Conservation (phyloP, 1,140 invertebrate genomes). For the Tetranychus cinnabarinus region DNA sequence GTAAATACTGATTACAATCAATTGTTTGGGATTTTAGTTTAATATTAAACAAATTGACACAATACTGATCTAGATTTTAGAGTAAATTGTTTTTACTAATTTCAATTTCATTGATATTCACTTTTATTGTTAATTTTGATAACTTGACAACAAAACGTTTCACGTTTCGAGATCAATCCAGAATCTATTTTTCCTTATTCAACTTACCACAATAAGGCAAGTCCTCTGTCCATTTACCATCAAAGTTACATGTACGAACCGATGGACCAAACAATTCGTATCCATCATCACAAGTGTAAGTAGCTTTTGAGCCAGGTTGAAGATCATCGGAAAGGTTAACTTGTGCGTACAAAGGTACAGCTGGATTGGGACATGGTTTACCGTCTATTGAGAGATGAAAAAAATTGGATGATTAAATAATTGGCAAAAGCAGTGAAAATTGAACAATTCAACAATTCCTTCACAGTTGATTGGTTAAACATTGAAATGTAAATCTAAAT, state of each 20-base stretch:
- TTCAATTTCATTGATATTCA: too few relatives aligned
- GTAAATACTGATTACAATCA: too few relatives aligned
- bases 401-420: neutral
- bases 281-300: constrained; percentile 56
- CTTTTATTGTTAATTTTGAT: too few relatives aligned
- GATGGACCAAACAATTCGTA: constrained; percentile 48
- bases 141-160: too few relatives aligned
- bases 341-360: constrained; percentile 52
- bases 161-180: too few relatives aligned
- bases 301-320: constrained; percentile 33
- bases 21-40: too few relatives aligned
- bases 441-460: neutral
- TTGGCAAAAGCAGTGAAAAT: neutral
- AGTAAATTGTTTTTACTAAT: too few relatives aligned
- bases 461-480: neutral
- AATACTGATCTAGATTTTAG: too few relatives aligned
- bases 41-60: too few relatives aligned
- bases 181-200: too few relatives aligned
- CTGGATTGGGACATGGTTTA: constrained; percentile 25
- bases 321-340: constrained; percentile 27
- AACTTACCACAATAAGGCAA: constrained; percentile 54
- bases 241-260: constrained; percentile 34
- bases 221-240: constrained; percentile 48
- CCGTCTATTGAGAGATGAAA: neutral
- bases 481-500: neutral